These are phyloP conservation scores for Suillia variegata DNA, from an alignment of 2,888 invertebrate genomes.

Conservation along the genomic window DNA sequence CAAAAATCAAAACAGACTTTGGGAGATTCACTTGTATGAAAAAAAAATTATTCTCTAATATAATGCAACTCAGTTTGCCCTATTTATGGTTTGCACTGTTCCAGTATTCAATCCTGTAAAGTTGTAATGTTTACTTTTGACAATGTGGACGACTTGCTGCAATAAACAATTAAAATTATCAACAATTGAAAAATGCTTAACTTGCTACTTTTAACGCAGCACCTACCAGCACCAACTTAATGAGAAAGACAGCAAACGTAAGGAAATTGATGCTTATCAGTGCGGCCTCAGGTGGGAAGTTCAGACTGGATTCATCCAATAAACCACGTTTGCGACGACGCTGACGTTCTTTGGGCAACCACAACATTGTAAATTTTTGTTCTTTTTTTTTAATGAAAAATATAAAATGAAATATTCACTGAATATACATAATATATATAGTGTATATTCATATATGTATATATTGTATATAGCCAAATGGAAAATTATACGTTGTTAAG, in stretches of 20 bases:
- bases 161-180: too few species aligned
- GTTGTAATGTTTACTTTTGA: conserved; percentile 66
- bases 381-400: conserved; percentile 55
- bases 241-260: conserved; percentile 83
- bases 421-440: conserved; percentile 1
- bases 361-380: conserved; percentile 62
- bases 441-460: not conserved
- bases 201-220: not conserved
- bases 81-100: too few species aligned
- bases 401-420: conserved; percentile 19
- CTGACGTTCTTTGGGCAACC: conserved; percentile 56
- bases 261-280: conserved; percentile 83
- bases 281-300: conserved; percentile 82
- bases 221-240: conserved; percentile 80
- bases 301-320: conserved; percentile 66
- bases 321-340: conserved; percentile 48
- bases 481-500: too few species aligned
- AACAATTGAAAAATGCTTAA: not conserved
- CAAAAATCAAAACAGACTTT: too few species aligned
- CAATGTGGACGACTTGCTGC: conserved; percentile 72
- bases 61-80: too few species aligned
- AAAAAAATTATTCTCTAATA: too few species aligned
- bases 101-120: conserved; percentile 54
- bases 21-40: too few species aligned
- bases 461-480: not conserved